These are phyloP conservation scores for Danaus plexippus DNA, from an alignment of 1,140 invertebrate genomes.

Conservation along the genomic window DNA sequence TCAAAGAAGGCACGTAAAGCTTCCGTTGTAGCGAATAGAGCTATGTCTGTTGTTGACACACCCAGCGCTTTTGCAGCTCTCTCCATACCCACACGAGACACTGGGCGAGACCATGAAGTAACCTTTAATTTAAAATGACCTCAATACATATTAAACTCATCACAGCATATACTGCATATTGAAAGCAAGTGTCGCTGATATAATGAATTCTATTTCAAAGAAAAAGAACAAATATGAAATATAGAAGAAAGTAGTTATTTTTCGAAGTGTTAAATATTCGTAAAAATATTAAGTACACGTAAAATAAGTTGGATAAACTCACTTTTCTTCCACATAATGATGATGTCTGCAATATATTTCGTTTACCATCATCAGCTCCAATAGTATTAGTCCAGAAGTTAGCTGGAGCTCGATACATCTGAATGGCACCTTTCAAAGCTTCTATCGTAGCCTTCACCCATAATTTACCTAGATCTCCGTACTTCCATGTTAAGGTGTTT, in stretches of 20 bases:
- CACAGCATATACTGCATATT: no score
- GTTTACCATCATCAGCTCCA: conserved; percentile 50
- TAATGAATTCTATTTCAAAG: no score
- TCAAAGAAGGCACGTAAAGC: conserved; percentile 77
- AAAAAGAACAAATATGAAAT: no score
- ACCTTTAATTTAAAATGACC: conserved; percentile 50
- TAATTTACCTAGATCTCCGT: conserved; percentile 47
- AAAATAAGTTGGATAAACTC: conserved; percentile 6
- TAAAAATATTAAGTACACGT: no score
- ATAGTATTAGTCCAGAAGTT: conserved; percentile 53
- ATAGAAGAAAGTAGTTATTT: no score
- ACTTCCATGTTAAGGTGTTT: conserved; percentile 55
- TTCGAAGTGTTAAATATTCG: no score
- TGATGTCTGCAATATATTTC: conserved; percentile 77
- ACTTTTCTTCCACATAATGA: conserved; percentile 82
- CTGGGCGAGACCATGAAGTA: conserved; percentile 81
- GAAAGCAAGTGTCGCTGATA: no score
- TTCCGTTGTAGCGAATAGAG: conserved; percentile 75
- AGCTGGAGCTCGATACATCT: conserved; percentile 49
- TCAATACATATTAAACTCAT: no score
- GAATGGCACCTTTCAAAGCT: conserved; percentile 33
- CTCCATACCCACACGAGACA: conserved; percentile 66
- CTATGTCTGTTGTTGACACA: conserved; percentile 79
- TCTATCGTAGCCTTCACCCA: conserved; percentile 42
- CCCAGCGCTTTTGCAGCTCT: conserved; percentile 74